Conservation (phyloP, 2,797 vertebrate genomes). For the Rhadinocentrus ornatus region DNA sequence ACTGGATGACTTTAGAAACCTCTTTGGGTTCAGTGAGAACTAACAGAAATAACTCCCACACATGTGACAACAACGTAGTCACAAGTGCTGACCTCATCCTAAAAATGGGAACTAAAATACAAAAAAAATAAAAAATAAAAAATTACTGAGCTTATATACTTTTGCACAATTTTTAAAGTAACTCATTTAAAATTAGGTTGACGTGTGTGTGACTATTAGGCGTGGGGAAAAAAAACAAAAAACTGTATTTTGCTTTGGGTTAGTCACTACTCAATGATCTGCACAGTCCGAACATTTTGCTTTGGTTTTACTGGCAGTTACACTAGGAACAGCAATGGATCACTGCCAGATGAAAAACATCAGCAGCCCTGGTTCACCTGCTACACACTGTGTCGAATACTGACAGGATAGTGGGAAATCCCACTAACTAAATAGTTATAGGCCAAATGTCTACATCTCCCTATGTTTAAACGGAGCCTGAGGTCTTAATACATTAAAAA, state of each 20-base stretch:
- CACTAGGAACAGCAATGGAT: conserved; percentile 11
- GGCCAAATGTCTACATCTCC: background rate
- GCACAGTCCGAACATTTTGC: conserved; percentile 3
- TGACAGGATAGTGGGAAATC: conserved; percentile 10
- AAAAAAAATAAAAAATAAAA: too few species aligned
- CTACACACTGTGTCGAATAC: background rate
- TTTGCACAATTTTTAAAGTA: background rate
- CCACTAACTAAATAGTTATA: conserved; percentile 9
- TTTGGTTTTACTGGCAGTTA: conserved; percentile 25
- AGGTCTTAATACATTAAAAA: conserved; percentile 5
- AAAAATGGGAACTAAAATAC: conserved; percentile 46
- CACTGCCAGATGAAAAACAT: conserved; percentile 36
- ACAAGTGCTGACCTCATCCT: conserved; percentile 31
- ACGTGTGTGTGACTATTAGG: background rate
- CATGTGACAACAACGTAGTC: conserved; percentile 21
- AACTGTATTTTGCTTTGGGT: background rate
- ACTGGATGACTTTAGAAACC: background rate
- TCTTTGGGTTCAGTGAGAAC: background rate
- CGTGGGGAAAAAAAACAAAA: background rate
- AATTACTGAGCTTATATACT: background rate
- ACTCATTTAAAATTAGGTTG: conserved; percentile 15
- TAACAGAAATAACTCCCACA: conserved; percentile 23
- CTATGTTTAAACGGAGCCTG: background rate
- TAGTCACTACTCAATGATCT: conserved; percentile 8
- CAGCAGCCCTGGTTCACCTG: conserved; percentile 33